Evolutionary conservation across 1,140 invertebrate species (phyloP), one percentile per base, ranked within the genome.

Genomic region (Zelostemma sp.): DNA sequence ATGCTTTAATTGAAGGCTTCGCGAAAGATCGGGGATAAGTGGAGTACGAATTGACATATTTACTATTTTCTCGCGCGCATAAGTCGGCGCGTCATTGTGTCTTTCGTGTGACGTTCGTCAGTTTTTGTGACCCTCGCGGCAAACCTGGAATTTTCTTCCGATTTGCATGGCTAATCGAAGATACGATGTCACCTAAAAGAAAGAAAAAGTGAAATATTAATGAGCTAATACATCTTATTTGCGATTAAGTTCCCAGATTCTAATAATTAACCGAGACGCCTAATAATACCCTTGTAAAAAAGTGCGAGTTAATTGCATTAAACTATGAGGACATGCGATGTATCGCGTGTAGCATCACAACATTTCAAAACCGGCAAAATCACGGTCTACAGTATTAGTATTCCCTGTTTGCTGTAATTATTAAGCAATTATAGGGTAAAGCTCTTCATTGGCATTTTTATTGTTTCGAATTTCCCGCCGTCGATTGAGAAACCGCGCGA

Each of bases 271-370:
- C 38, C 46, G 12, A 41, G 65, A 43, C 54, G 65, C 65, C 54
- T 68, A 62, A 68, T 68, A 48, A 68, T 68, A 68, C 16, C 59
- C 55, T 48, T 55, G 48, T 58, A 62, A 68, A 69, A 64, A 63
- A 69, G 60, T 69, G 67, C 46, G 60, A 62, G 67, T 48, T 69
- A 69, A 69, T 69, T 64, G 58, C 60, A 63, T 69, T 55, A 47
- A 69, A 63, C 53, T 46, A 46, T 47, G 47, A 17, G 57, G 46
- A 58, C 50, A 68, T 59, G 60, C 59, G 31, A 60, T 50, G 43
- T 63, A 63, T 68, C 65, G 64, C 64, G 64, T 67, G 64, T 60
- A 60, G 51, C 64, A 56, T 19, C 41, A 46, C 35, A 15, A 11
- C n/a, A n/a, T n/a, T n/a, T n/a, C n/a, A n/a, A n/a, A n/a, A n/a